These are phyloP conservation scores for Sinocyclocheilus grahami DNA, from an alignment of 2,113 vertebrate species.

Conservation along the genomic window DNA sequence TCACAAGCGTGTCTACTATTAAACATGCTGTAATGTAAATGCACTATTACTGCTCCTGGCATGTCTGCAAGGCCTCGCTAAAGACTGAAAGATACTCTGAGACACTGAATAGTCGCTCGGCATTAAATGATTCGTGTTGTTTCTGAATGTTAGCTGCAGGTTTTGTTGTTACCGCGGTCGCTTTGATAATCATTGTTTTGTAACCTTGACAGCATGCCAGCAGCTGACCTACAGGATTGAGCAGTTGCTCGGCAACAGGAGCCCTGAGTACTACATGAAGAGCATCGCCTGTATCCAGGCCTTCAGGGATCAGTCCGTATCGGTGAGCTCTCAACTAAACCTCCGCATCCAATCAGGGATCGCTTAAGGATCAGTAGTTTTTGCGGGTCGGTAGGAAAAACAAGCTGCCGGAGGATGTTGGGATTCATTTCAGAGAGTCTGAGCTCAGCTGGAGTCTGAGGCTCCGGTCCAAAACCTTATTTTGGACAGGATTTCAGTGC, in stretches of 20 bases:
- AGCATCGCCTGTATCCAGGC: conserved; percentile 85
- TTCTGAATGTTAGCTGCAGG: background rate
- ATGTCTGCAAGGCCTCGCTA: background rate
- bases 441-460: background rate
- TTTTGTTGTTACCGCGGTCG: conserved; percentile 55
- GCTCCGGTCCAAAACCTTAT: background rate
- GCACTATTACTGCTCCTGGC: background rate
- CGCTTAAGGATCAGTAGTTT: background rate
- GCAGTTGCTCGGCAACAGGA: conserved; percentile 89
- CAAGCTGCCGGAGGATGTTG: background rate
- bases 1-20: background rate
- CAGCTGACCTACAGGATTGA: conserved; percentile 87
- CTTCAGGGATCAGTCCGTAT: conserved; percentile 88
- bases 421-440: background rate
- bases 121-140: background rate
- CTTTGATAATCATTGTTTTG: conserved; percentile 55
- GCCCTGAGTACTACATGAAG: conserved; percentile 87
- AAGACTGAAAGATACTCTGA: background rate
- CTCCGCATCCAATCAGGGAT: conserved; percentile 36
- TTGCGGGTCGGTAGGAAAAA: background rate
- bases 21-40: background rate
- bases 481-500: background rate
- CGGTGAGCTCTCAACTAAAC: conserved; percentile 76
- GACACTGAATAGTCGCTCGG: background rate
- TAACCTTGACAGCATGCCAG: conserved; percentile 81